Conservation (phyloP, 2,797 vertebrate genomes). For the Semotilus atromaculatus region DNA sequence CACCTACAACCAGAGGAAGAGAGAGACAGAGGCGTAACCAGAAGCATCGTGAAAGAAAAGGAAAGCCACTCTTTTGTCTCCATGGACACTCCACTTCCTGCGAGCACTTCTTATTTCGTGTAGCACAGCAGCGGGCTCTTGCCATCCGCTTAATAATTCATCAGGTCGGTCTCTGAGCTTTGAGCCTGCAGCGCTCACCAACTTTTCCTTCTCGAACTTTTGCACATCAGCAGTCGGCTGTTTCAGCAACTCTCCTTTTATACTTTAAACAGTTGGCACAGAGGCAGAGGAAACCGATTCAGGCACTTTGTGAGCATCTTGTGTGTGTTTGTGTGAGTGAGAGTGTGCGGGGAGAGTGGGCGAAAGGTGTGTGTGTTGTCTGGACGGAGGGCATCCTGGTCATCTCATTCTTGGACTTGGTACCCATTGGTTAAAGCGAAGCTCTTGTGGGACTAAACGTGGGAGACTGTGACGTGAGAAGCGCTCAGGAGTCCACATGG, state of each 20-base stretch:
- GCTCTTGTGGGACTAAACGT: conserved; percentile 1
- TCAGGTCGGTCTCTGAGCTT: conserved; percentile 44
- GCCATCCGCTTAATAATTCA: conserved; percentile 70
- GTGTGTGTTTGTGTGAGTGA: not conserved
- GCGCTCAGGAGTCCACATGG: conserved; percentile 22
- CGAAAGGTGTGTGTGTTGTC: not conserved
- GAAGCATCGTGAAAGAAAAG: conserved; percentile 23
- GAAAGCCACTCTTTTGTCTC: conserved; percentile 52
- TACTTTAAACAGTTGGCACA: not conserved
- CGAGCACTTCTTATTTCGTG: conserved; percentile 24
- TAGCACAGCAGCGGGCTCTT: conserved; percentile 48
- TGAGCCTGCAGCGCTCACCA: conserved; percentile 56
- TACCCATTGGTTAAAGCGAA: not conserved
- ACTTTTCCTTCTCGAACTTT: conserved; percentile 67
- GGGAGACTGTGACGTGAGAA: not conserved
- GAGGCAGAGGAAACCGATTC: not conserved
- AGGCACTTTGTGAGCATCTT: conserved; percentile 14
- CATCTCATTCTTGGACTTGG: conserved; percentile 9
- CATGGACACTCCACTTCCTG: conserved; percentile 63
- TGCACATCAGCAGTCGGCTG: not conserved
- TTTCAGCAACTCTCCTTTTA: conserved; percentile 49
- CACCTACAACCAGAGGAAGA: not conserved
- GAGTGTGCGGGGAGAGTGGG: not conserved
- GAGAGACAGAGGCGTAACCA: conserved; percentile 37
- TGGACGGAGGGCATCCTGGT: conserved; percentile 1